Base-by-base conservation (phyloP, 2,888 invertebrate species). In the Phlogophora meticulosa region DNA sequence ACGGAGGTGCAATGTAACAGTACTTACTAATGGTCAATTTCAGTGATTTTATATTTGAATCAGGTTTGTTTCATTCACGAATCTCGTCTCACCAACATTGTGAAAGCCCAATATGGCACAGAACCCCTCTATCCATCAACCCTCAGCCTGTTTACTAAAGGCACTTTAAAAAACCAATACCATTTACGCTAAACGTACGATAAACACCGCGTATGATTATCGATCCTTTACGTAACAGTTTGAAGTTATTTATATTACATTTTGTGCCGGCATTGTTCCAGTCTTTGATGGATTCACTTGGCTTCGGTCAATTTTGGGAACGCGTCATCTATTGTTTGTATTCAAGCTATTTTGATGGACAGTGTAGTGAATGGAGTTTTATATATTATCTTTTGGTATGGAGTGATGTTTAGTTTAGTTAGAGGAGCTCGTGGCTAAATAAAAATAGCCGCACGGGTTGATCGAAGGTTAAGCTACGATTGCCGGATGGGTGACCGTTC, bases 221-320 rank as follows among this genome's bases (percentile, higher is more conserved):
- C 45, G 64, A 77, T 64, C 10, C 11, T 22, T 15, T 34, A 61
- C 22, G 17, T 32, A 32, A 22, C 15, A 20, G 22, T 28, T 42
- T 36, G 9, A n/a, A 34, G 17, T 72, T 60, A 52, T 65, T 76
- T 72, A 48, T 67, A 53, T 51, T 67, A 38, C 51, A 78, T 76
- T 59, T 43, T 51, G 43, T 11, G 13, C 46, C 32, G 22, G 49
- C 46, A 57, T 67, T 78, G 75, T 46, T 24, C 17, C 36, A 15
- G 7, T 49, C 0, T 43, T 24, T 58, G 53, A 67, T 73, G 49
- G 78, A 78, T 67, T 58, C 36, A 43, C 45, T 45, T 20, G 15
- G 17, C 42, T 22, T 20, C 46, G 28, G 67, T 67, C 58, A 72
- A 58, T 76, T 75, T 73, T 49, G 34, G 46, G 22, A 49, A 38